Conservation (phyloP, 2,888 invertebrate species). For the Andrena bicolor region DNA sequence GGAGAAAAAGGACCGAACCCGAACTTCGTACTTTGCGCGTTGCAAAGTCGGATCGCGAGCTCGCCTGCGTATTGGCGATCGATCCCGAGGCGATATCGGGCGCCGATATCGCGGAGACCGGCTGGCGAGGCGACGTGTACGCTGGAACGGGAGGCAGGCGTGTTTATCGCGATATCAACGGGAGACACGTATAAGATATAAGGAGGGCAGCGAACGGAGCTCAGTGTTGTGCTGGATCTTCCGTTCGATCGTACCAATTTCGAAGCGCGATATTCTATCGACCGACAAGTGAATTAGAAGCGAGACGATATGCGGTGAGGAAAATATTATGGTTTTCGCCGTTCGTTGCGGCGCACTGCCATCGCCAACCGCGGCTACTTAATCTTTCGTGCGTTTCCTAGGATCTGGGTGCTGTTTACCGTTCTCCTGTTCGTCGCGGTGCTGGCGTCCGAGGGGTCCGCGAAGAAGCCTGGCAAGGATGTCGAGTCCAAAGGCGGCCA, state of each 20-base stretch:
- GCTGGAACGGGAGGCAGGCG: neutral
- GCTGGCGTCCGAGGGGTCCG: slow-evolving; percentile 54
- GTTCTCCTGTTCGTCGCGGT: slow-evolving; percentile 55
- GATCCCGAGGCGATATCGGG: slow-evolving; percentile 39
- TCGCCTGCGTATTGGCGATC: slow-evolving; percentile 4
- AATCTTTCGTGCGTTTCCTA: slow-evolving; percentile 27
- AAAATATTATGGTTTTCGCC: slow-evolving; percentile 18
- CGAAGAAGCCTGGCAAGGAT: slow-evolving; percentile 52
- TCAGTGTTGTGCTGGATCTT: slow-evolving; percentile 53
- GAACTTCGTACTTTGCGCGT: slow-evolving; percentile 51
- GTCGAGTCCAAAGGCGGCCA: slow-evolving; percentile 31
- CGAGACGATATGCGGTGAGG: slow-evolving; percentile 47
- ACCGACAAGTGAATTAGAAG: neutral
- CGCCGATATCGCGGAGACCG: slow-evolving; percentile 32
- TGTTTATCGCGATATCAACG: slow-evolving; percentile 67
- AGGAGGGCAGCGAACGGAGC: slow-evolving; percentile 40
- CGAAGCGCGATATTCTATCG: neutral
- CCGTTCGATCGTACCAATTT: slow-evolving; percentile 24
- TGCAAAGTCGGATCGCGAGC: neutral
- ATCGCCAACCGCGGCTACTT: neutral
- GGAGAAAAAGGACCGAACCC: neutral
- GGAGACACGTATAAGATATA: slow-evolving; percentile 63
- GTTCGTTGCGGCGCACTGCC: no score
- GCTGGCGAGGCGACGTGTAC: neutral
- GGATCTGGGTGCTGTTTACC: slow-evolving; percentile 64